Percentiles rank a stretch among this genome's conserved stretches.
phyloP scores from a whole-genome alignment of 1,140 invertebrate species.

The Calycopis cecrops region DNA sequence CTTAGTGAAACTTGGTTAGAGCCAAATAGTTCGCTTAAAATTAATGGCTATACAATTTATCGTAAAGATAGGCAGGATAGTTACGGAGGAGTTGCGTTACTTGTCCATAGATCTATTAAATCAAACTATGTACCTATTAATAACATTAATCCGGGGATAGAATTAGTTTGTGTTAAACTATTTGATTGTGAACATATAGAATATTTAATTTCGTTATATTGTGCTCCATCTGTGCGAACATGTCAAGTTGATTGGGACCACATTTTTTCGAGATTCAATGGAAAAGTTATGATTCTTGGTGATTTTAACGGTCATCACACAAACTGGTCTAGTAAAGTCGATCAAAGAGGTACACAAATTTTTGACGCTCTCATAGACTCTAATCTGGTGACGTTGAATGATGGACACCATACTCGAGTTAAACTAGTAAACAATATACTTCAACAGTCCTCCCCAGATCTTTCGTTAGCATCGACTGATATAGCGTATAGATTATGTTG shows the following conservation, averaged over 20 bases:
- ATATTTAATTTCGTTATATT: conserved; percentile 18
- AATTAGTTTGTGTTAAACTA: conserved; percentile 9
- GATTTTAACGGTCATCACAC: conserved; percentile 24
- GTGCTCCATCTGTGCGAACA: conserved; percentile 13
- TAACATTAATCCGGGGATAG: conserved; percentile 3
- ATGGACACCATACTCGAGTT: conserved; percentile 21
- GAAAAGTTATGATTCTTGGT: conserved; percentile 21
- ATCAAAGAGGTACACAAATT: conserved; percentile 24
- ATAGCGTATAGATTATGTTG: conserved; percentile 19
- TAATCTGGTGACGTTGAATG: conserved; percentile 18
- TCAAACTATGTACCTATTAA: neutral
- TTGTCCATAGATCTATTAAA: conserved; percentile 24
- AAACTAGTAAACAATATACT: conserved; percentile 15
- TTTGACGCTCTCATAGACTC: conserved; percentile 22
- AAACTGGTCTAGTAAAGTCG: conserved; percentile 25
- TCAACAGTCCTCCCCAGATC: conserved; percentile 20
- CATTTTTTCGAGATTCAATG: conserved; percentile 15
- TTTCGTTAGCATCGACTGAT: conserved; percentile 16
- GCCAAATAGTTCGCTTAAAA: conserved; percentile 4
- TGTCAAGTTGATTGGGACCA: conserved; percentile 17
- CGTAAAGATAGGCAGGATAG: conserved; percentile 16
- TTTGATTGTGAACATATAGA: conserved; percentile 6
- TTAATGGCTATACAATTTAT: conserved; percentile 17
- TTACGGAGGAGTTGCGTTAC: conserved; percentile 19
- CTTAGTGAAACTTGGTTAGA: conserved; percentile 17